Base-by-base conservation (phyloP, 2,113 vertebrate species). In the Macheiramphus alcinus region DNA sequence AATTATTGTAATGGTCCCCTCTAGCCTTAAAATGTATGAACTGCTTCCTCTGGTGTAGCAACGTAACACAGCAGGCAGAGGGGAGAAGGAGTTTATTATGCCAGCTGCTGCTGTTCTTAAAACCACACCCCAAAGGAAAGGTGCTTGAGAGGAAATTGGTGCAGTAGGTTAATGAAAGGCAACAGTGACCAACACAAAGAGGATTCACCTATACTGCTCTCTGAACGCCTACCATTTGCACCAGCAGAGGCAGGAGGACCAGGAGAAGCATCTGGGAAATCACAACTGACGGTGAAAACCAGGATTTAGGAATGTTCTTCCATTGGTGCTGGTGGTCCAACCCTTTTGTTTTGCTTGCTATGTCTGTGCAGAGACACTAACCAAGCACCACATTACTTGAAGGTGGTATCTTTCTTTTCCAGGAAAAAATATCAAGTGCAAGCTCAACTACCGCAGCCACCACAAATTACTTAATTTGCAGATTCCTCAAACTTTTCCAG, bases 1-100 rank as follows among this genome's bases (percentile, higher is more conserved):
- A 90, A 93, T 93, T 53, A 93, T 66, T 93, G 70, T 94, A 93
- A 96, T 94, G 78, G 67, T 95, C 90, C 84, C 79, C 72, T 95
- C 92, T 90, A 95, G 82, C 90, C 90, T 94, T 92, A 94, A 86
- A 90, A 83, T 5, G 2, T 31, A 83, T 40, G 55, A 90, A 96
- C n/a, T 86, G 43, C 83, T 95, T 96, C 65, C 59, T 95, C 63
- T 66, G 68, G 59, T 53, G 31, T 34, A 90, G 73, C 66, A 96
- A 38, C 11, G 3, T 43, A 59, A 63, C 0, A 1, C 74, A 78
- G 74, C 6, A 1, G 63, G 23, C 23, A 0, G 0, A 79, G 65
- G 73, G 80, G 36, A 75, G 66, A 68, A 90, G 36, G 18, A 90
- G 38, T 67, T 95, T 47, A 80, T 80, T 86, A 40, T 4, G 0